Conservation (phyloP, 2,797 vertebrate species). For the Aselliscus stoliczkanus region DNA sequence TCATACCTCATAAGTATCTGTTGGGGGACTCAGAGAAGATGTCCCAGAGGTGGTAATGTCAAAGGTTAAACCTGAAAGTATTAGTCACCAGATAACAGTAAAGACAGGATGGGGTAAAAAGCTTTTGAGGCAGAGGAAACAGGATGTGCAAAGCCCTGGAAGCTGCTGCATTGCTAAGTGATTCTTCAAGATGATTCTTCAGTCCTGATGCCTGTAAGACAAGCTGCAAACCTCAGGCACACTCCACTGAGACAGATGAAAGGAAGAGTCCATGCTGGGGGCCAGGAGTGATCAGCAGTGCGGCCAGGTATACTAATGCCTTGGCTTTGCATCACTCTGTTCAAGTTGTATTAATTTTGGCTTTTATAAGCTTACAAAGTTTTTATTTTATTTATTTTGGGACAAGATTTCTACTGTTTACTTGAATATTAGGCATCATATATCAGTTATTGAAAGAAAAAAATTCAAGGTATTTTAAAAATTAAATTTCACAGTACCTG, state of each 20-base stretch:
- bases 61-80: not conserved
- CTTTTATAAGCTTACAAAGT: not conserved
- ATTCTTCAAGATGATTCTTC: not conserved
- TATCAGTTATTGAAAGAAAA: not conserved
- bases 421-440: not conserved
- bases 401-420: not conserved
- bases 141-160: not conserved
- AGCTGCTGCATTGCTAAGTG: not conserved
- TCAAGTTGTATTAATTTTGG: not conserved
- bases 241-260: accelerated
- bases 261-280: not conserved
- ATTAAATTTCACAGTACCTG: not conserved
- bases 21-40: not conserved
- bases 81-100: not conserved
- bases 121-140: not conserved
- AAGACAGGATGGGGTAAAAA: not conserved
- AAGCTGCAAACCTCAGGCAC: not conserved
- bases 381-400: not conserved
- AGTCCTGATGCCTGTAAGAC: not conserved
- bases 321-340: not conserved
- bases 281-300: not conserved
- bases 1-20: too few species aligned
- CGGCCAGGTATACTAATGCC: not conserved
- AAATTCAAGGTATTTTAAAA: not conserved
- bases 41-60: not conserved